Percentiles rank a stretch among this genome's conserved stretches.
These are phyloP conservation scores for Amiota minor DNA, from an alignment of 2,888 invertebrate genomes.

Conservation along the genomic window DNA sequence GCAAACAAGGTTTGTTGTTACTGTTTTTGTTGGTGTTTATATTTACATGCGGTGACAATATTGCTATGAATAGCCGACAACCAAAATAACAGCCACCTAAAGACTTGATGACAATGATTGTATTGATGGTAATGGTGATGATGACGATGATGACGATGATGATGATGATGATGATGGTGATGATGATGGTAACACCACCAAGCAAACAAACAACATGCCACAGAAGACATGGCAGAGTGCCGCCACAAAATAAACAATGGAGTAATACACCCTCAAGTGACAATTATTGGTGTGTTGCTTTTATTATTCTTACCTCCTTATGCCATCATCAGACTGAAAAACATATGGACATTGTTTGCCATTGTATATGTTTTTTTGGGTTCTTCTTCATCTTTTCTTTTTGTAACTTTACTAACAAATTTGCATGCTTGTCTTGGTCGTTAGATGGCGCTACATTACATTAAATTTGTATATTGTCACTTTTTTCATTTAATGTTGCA, in stretches of 20 bases:
- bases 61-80: slow-evolving; percentile 56
- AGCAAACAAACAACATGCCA: slow-evolving; percentile 35
- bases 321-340: background rate
- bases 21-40: slow-evolving; percentile 46
- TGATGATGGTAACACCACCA: slow-evolving; percentile 35
- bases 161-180: background rate
- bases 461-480: slow-evolving; percentile 4
- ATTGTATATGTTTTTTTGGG: background rate
- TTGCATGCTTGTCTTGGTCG: slow-evolving; percentile 3
- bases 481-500: background rate
- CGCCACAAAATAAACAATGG: slow-evolving; percentile 42
- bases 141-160: background rate
- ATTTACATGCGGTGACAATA: slow-evolving; percentile 61
- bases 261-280: background rate
- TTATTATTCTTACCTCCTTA: background rate
- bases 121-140: background rate
- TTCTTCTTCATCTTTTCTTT: background rate
- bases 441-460: background rate
- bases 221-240: background rate
- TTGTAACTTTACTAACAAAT: background rate
- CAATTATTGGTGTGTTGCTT: background rate
- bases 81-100: slow-evolving; percentile 37
- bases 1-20: slow-evolving; percentile 57
- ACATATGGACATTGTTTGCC: background rate
- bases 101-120: background rate